Percentiles rank a stretch among this genome's conserved stretches.
Conservation (phyloP, 2,797 vertebrate species). For the Jordanella pulchra region DNA sequence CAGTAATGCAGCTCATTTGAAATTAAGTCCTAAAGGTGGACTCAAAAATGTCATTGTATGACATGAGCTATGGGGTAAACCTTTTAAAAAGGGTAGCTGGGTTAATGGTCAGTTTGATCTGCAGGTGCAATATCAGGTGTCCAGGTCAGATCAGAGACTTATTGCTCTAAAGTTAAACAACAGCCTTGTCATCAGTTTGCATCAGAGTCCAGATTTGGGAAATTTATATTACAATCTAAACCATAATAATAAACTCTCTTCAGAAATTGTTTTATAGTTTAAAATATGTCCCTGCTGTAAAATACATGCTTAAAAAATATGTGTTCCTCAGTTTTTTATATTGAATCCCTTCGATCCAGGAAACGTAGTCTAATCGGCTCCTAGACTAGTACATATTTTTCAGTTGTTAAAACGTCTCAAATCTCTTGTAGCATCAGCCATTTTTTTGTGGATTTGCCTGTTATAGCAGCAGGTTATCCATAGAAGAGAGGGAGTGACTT, state of each 20-base stretch:
- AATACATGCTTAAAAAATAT: neutral
- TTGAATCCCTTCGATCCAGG: neutral
- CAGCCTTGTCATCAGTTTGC: neutral
- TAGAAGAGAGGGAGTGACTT: too few relatives aligned
- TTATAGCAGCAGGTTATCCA: too few relatives aligned
- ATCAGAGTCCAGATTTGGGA: neutral
- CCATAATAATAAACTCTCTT: neutral
- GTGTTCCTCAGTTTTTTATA: neutral
- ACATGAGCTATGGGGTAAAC: slow-evolving; percentile 29
- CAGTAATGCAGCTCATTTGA: slow-evolving; percentile 12
- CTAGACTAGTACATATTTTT: neutral
- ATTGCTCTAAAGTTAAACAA: neutral
- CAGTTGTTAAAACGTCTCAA: neutral
- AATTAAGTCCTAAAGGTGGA: slow-evolving; percentile 3
- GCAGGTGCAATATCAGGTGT: slow-evolving; percentile 5
- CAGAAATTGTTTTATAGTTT: neutral
- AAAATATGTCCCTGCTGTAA: neutral
- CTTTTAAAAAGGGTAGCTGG: slow-evolving; percentile 33
- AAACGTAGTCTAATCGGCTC: neutral
- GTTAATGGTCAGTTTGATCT: slow-evolving; percentile 13
- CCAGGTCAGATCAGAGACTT: slow-evolving; percentile 6
- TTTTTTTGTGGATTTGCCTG: too few relatives aligned
- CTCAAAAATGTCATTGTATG: slow-evolving; percentile 29
- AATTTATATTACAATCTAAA: slow-evolving; percentile 1
- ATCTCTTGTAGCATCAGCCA: neutral